Conservation (phyloP, 2,888 invertebrate species). For the Leptinotarsa peninsularis region DNA sequence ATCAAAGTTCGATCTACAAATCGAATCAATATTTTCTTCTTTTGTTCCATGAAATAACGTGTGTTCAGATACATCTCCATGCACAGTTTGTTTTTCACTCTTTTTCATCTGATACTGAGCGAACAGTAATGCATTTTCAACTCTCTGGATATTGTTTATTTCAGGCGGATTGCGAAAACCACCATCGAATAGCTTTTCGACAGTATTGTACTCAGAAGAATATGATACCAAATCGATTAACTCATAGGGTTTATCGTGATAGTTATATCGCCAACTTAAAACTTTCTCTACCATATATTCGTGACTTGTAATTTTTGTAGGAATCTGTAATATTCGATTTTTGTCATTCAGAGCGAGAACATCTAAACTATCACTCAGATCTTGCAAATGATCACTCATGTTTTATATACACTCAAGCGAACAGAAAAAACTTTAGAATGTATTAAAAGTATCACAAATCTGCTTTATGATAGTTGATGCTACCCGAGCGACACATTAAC, state of each 20-base stretch:
- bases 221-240: too few relatives aligned
- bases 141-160: background rate
- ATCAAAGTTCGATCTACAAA: constrained; percentile 17
- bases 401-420: background rate
- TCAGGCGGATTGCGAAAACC: too few relatives aligned
- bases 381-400: background rate
- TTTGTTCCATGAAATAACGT: constrained; percentile 13
- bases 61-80: background rate
- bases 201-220: too few relatives aligned
- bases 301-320: background rate
- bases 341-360: background rate
- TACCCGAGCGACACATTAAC: too few relatives aligned
- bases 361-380: background rate
- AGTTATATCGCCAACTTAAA: background rate
- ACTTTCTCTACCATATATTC: background rate
- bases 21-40: constrained; percentile 3
- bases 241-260: too few relatives aligned
- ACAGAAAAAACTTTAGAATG: background rate
- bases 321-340: background rate
- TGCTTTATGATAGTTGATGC: too few relatives aligned
- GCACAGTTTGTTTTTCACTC: background rate
- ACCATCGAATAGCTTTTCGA: too few relatives aligned
- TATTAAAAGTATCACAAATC: too few relatives aligned
- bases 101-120: constrained; percentile 18
- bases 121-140: constrained; percentile 3